phyloP scores from a whole-genome alignment of 53 echinoderm and acorn worm species.

The Zoroaster sp. region DNA sequence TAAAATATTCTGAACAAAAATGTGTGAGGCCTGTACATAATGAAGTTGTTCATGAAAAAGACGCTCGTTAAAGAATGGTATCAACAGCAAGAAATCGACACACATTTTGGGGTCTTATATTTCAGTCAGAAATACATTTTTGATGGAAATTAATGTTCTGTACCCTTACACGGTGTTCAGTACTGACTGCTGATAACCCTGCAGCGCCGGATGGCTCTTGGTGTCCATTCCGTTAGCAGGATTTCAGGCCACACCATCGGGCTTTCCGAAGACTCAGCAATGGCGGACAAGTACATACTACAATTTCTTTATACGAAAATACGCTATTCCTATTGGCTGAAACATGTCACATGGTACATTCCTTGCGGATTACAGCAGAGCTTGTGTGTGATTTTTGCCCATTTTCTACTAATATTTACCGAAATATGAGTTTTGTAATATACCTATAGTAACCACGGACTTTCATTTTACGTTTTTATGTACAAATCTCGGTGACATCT shows the following conservation, averaged over 20 bases:
- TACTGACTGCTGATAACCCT: conserved; percentile 99
- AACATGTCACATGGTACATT: conserved; percentile 77
- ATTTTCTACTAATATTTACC: conserved; percentile 13
- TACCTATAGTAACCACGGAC: neutral
- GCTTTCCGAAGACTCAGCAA: conserved; percentile 96
- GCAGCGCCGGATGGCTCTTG: conserved; percentile 99
- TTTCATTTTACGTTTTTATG: neutral
- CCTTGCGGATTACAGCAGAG: conserved; percentile 31
- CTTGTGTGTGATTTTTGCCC: neutral
- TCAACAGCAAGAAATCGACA: neutral
- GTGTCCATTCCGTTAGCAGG: conserved; percentile 95
- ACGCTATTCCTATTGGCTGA: conserved; percentile 75
- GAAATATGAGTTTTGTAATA: conserved; percentile 7
- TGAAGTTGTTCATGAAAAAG: conserved; percentile 5
- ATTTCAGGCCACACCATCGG: conserved; percentile 94
- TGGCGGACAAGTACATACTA: conserved; percentile 98
- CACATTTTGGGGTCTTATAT: conserved; percentile 32
- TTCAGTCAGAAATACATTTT: conserved; percentile 26
- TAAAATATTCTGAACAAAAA: neutral
- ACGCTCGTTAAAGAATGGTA: neutral
- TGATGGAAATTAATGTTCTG: conserved; percentile 53
- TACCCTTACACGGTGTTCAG: conserved; percentile 96
- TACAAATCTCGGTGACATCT: neutral
- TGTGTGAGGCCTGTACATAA: neutral
- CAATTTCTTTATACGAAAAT: conserved; percentile 69